Conservation (phyloP, 2,797 vertebrate genomes). For the Alca torda region DNA sequence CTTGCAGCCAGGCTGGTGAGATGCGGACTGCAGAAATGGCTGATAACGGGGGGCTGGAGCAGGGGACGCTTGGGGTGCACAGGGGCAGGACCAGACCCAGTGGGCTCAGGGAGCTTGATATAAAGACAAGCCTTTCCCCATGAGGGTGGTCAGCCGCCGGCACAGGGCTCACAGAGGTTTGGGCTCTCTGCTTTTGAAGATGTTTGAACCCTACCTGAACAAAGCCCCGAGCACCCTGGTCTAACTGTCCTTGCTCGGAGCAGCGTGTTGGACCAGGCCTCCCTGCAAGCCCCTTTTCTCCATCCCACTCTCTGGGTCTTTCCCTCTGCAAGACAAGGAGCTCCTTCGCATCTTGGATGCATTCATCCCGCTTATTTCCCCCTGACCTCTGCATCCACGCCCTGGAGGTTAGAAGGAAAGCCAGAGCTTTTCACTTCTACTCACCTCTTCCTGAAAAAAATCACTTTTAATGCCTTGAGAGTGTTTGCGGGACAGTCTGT, state of each 20-base stretch:
- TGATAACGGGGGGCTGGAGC: fast-evolving
- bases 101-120: fast-evolving
- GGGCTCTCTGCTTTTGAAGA: background rate
- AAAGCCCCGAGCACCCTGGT: fast-evolving
- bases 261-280: background rate
- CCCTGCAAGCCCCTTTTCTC: background rate
- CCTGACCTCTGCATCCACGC: fast-evolving
- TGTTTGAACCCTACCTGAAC: background rate
- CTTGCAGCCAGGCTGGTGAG: background rate
- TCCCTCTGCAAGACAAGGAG: background rate
- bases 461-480: background rate
- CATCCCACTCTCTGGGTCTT: background rate
- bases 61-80: fast-evolving
- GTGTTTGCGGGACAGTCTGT: background rate
- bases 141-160: background rate
- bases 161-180: background rate
- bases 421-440: background rate
- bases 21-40: background rate
- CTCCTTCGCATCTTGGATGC: background rate
- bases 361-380: background rate
- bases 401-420: background rate
- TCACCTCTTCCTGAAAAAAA: background rate
- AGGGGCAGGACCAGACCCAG: background rate
- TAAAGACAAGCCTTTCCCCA: background rate
- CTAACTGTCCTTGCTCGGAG: background rate